Base-by-base conservation (phyloP, 2,113 vertebrate species). In the Polypterus bichir region DNA sequence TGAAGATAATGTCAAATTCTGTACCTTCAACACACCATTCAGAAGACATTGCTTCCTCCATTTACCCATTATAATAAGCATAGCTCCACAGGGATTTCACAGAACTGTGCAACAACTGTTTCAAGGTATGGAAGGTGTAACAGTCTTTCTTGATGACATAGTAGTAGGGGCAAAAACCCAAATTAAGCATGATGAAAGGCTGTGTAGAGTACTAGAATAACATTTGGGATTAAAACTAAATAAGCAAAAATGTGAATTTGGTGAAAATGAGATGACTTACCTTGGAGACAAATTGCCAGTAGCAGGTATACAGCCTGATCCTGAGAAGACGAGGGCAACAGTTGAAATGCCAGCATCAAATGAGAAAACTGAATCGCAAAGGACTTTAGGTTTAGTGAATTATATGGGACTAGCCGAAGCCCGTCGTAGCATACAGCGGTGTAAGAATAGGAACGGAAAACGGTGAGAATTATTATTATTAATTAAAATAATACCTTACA, bases 61-160 rank as follows among this genome's bases (percentile, higher is more conserved):
- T 4, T 47, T 60, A 9, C 5, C 45, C 8, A 2, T 54, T 53
- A 51, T 48, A 1, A 49, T 60, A 7, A 5, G 58, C 9, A 47
- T 48, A 11, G 64, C 58, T 8, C 57, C 49, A 5, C 44, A 65
- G 54, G 48, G 53, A 44, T 65, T 60, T 53, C 58, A 65, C 10
- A 9, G 9, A 9, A 47, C 58, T 27, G 27, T 60, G 6, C 51
- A 54, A 7, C 49, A 60, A 47, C 44, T 60, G 44, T 60, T 60
- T 46, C 57, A 65, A n/a, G 58, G 58, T 5, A 51, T 65, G 27
- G 56, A 59, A 45, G 48, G 63, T 4, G 57, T 44, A 3, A 46
- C 47, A 51, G 58, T 54, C 11, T 60, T 59, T 10, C 10, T 60
- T n/a, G 64, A 60, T 47, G 58, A 65, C 44, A n/a, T 65, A 3